A percentile compares a stretch with the other conserved stretches of the same genome.
Evolutionary conservation across 2,888 invertebrate genomes (phyloP).

Genomic region (Hirtodrosophila trivittata): DNA sequence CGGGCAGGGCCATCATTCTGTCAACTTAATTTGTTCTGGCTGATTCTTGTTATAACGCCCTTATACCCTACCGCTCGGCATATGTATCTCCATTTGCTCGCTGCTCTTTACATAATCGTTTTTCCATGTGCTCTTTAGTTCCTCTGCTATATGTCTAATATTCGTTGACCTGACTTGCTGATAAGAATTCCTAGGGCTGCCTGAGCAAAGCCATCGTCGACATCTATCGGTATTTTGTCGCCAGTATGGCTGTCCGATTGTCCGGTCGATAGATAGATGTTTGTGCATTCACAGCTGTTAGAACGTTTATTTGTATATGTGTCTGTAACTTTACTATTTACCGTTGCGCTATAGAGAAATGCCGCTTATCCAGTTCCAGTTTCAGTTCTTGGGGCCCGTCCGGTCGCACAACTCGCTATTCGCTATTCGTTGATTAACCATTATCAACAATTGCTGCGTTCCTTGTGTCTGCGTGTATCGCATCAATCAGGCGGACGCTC

Average conservation of each 20-base stretch:
- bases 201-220: conserved; percentile 2
- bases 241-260: conserved; percentile 17
- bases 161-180: conserved; percentile 29
- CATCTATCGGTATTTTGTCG: conserved; percentile 36
- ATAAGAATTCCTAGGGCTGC: conserved; percentile 33
- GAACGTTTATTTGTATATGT: conserved; percentile 3
- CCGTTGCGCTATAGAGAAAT: conserved; percentile 54
- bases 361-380: conserved; percentile 52
- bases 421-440: conserved; percentile 58
- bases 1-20: conserved; percentile 40
- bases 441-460: conserved; percentile 45
- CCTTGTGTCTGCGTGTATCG: conserved; percentile 40
- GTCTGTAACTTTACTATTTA: conserved; percentile 49
- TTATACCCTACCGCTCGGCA: conserved; percentile 22
- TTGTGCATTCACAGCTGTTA: conserved; percentile 35
- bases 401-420: conserved; percentile 12
- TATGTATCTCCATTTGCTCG: conserved; percentile 23
- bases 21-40: conserved; percentile 59
- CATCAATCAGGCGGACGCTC: conserved; percentile 55
- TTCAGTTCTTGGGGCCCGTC: conserved; percentile 23
- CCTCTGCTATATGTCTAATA: conserved; percentile 2
- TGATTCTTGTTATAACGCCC: conserved; percentile 29
- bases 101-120: conserved; percentile 66
- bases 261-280: conserved; percentile 10
- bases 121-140: conserved; percentile 58